phyloP scores from a whole-genome alignment of 2,888 invertebrate genomes.

The Aproaerema taeniolella region DNA sequence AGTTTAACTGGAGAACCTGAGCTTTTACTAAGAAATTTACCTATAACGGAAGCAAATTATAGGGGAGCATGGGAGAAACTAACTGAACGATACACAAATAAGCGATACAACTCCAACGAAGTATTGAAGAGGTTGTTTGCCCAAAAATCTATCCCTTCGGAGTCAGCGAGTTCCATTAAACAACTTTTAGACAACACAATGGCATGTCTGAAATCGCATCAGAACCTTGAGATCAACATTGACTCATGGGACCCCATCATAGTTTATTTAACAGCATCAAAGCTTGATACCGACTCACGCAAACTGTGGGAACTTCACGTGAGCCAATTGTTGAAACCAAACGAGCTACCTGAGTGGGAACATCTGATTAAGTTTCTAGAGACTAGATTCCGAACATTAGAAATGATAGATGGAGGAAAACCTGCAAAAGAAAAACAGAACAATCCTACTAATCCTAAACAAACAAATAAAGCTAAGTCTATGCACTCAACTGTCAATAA shows the following conservation, averaged over 20 bases:
- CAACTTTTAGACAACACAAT: constrained; percentile 19
- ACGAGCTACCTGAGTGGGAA: constrained; percentile 15
- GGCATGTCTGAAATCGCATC: not conserved
- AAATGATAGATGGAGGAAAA: constrained; percentile 11
- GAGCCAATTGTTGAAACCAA: not conserved
- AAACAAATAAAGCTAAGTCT: constrained; percentile 10
- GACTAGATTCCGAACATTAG: constrained; percentile 13
- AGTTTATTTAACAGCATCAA: constrained; percentile 8
- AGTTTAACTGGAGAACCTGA: constrained; percentile 21
- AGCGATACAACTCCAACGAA: constrained; percentile 19
- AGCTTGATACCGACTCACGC: not conserved
- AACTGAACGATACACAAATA: constrained; percentile 21
- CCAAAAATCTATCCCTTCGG: constrained; percentile 13
- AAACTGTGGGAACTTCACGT: constrained; percentile 3
- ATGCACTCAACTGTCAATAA: constrained; percentile 13
- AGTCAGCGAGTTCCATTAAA: constrained; percentile 16
- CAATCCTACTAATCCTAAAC: not conserved
- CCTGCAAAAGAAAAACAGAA: not conserved
- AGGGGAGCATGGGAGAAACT: constrained; percentile 20
- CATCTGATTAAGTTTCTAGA: constrained; percentile 14
- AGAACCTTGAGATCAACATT: not conserved
- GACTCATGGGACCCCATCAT: constrained; percentile 10
- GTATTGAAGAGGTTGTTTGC: constrained; percentile 20
- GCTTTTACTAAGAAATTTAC: constrained; percentile 17
- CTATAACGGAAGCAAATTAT: constrained; percentile 21